phyloP scores from a whole-genome alignment of 2,113 vertebrate species.

The Psettodes erumei region DNA sequence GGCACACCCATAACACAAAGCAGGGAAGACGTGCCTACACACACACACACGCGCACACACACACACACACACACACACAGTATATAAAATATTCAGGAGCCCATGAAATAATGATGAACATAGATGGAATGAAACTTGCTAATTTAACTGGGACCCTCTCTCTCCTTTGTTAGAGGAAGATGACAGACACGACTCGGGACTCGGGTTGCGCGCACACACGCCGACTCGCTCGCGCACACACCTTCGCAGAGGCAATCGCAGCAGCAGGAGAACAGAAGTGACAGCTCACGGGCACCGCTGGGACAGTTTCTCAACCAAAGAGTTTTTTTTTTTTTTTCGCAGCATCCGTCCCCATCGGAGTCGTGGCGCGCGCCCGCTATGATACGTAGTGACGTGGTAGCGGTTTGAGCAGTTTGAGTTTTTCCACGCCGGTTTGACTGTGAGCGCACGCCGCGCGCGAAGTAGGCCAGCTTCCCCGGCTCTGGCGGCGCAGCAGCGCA shows the following conservation, averaged over 20 bases:
- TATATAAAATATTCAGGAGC: conserved; percentile 80
- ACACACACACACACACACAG: conserved; percentile 37
- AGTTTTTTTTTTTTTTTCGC: conserved; percentile 24
- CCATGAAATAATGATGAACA: conserved; percentile 85
- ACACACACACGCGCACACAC: conserved; percentile 29
- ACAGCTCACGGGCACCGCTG: conserved; percentile 45
- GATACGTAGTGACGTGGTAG: no score
- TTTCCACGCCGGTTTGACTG: conserved; percentile 45
- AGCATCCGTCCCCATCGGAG: conserved; percentile 25
- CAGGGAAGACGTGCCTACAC: conserved; percentile 1
- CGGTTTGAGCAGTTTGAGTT: conserved; percentile 47
- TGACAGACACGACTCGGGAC: conserved; percentile 45
- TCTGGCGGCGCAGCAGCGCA: conserved; percentile 49
- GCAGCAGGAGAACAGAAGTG: conserved; percentile 53
- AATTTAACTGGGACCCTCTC: conserved; percentile 78
- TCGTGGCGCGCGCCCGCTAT: not conserved
- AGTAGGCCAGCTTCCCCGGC: conserved; percentile 70
- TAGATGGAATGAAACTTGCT: conserved; percentile 85
- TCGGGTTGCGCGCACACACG: not conserved
- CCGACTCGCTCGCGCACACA: conserved; percentile 3
- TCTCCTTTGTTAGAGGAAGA: conserved; percentile 65
- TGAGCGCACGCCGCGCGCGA: conserved; percentile 40
- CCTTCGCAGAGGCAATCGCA: conserved; percentile 37
- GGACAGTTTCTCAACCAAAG: conserved; percentile 47
- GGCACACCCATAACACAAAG: conserved; percentile 35